phyloP scores from a whole-genome alignment of 1,140 invertebrate genomes.

The Danaus plexippus region DNA sequence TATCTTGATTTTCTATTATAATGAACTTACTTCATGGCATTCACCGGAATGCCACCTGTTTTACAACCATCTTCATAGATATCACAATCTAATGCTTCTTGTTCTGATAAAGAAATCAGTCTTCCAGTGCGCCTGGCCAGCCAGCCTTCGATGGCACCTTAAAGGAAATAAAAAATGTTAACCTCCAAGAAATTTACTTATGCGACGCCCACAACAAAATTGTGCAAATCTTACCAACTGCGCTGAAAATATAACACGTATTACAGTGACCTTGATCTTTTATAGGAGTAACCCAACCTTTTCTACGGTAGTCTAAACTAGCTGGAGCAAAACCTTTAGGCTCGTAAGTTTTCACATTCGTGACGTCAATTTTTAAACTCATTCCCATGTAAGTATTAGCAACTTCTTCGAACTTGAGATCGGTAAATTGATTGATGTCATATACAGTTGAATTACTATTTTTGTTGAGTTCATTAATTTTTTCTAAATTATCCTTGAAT shows the following conservation, averaged over 20 bases:
- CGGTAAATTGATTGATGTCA: constrained; percentile 15
- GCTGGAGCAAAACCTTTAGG: constrained; percentile 5
- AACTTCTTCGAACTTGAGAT: constrained; percentile 20
- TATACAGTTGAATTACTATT: constrained; percentile 1
- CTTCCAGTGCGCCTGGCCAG: no score
- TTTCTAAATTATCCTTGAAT: constrained; percentile 16
- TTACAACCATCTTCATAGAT: no score
- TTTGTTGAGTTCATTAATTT: constrained; percentile 17
- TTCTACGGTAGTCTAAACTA: constrained; percentile 10
- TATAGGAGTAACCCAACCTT: constrained; percentile 14
- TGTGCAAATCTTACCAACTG: constrained; percentile 13
- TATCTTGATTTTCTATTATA: no score
- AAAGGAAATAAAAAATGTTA: no score
- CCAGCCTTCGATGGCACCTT: no score
- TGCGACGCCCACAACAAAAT: not conserved
- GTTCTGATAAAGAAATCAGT: no score
- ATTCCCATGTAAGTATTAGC: constrained; percentile 2
- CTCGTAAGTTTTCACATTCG: not conserved
- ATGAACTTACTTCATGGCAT: no score
- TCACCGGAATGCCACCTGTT: no score
- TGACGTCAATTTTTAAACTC: not conserved
- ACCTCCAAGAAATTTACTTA: no score
- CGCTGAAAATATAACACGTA: constrained; percentile 18
- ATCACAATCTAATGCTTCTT: no score
- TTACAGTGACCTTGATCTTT: constrained; percentile 12